Conservation (phyloP, 2,113 vertebrate species). For the Ctenodactylus gundi region DNA sequence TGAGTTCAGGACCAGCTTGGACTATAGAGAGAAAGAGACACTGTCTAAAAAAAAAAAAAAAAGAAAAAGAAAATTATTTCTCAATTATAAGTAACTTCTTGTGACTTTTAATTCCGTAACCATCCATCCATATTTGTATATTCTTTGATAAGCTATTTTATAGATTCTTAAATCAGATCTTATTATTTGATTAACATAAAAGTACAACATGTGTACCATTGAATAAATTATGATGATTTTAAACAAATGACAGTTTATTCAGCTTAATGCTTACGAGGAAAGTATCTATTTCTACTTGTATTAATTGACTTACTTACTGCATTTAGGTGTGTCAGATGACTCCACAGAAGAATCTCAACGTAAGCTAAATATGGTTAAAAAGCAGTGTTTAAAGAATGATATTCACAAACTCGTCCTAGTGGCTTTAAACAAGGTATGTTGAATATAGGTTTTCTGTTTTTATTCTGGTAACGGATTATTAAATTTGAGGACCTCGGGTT, state of each 20-base stretch:
- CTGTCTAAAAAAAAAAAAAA: no score
- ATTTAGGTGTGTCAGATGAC: slow-evolving; percentile 78
- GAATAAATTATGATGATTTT: neutral
- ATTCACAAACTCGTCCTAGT: slow-evolving; percentile 90
- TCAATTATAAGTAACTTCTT: neutral
- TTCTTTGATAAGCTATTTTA: neutral
- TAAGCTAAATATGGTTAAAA: slow-evolving; percentile 89
- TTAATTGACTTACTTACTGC: neutral
- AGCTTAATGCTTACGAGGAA: neutral
- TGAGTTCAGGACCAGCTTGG: no score
- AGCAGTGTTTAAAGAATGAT: slow-evolving; percentile 92
- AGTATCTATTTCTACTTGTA: neutral
- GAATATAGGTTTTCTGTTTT: neutral
- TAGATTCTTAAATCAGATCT: neutral
- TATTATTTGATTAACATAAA: neutral
- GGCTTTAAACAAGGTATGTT: slow-evolving; percentile 92
- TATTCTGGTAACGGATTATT: neutral
- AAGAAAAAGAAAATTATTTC: no score
- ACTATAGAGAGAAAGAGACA: no score
- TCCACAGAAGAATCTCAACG: slow-evolving; percentile 84
- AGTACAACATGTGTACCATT: neutral
- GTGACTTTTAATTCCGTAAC: slow-evolving; percentile 2
- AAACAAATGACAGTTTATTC: neutral
- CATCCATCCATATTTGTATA: neutral
- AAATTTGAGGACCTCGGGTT: neutral